Base-by-base conservation (phyloP, 1,140 invertebrate genomes). In the Phymorhynchus buccinoides region DNA sequence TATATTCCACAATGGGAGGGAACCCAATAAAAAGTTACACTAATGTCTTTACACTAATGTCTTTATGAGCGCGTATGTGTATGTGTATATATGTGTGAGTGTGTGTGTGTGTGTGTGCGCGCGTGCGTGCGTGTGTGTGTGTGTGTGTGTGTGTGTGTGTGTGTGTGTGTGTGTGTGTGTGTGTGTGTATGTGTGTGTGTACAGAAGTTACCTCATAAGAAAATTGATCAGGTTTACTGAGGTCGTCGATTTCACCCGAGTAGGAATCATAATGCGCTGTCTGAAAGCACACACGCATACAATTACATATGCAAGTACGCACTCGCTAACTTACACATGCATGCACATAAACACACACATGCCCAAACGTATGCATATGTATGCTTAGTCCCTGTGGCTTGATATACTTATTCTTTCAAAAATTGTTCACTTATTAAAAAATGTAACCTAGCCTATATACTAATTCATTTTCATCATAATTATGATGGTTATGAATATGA, bases 151-250 rank as follows among this genome's bases (percentile, higher is more conserved):
- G n/a, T n/a, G n/a, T n/a, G n/a, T n/a, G n/a, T n/a, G n/a, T n/a
- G n/a, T n/a, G n/a, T n/a, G n/a, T n/a, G n/a, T 2, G 16, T 85
- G 79, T 1, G 32, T 85, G 75, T 18, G n/a, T 62, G 75, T 39
- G 79, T 80, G 79, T 1, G 79, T 80, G 79, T 3, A 30, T 48
- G 79, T 48, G 48, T 37, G 9, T 42, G 30, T 30, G 41, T 39
- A 16, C 32, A 30, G 32, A 22, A 14, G 12, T 48, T 88, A 92
- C 92, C 90, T 93, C 89, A 88, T 91, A 92, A 22, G 90, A 88
- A 86, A 93, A 93, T 86, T 90, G 89, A 83, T 93, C 93, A 39
- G 92, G 89, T 86, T 92, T 89, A 83, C 89, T 93, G 1, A 93
- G 87, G n/a, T 91, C 90, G 39, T 89, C 88, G 18, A 91, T 82